phyloP scores from a whole-genome alignment of 2,113 vertebrate species.

The Oophaga pumilio region DNA sequence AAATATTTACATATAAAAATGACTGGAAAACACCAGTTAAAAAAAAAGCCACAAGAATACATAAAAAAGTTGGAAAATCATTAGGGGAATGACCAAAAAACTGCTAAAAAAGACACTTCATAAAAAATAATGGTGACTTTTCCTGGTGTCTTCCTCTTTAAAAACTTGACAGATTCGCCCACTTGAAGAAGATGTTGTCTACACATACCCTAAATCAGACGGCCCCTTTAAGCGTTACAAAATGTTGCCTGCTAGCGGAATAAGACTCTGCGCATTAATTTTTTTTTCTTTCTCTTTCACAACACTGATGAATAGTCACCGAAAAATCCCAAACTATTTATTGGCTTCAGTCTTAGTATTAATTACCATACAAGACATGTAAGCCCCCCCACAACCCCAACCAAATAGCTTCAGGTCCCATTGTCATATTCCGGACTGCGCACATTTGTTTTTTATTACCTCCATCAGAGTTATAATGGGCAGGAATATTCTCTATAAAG shows the following conservation, averaged over 20 bases:
- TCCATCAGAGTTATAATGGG: slow-evolving; percentile 34
- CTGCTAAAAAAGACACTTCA: too few species aligned
- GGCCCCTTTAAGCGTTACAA: background rate
- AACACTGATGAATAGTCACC: slow-evolving; percentile 6
- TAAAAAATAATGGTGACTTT: too few species aligned
- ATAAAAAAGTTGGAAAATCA: too few species aligned
- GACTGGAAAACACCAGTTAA: too few species aligned
- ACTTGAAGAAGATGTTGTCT: background rate
- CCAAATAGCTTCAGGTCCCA: slow-evolving; percentile 22
- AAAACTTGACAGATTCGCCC: too few species aligned
- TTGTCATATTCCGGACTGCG: background rate
- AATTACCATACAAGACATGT: slow-evolving; percentile 30
- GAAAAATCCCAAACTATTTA: slow-evolving; percentile 34
- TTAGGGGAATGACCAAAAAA: too few species aligned
- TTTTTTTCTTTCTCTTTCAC: slow-evolving; percentile 1
- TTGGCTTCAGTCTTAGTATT: slow-evolving; percentile 39
- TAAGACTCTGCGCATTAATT: background rate
- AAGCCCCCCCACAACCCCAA: background rate
- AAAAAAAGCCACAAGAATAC: too few species aligned
- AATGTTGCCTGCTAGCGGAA: background rate
- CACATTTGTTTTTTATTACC: slow-evolving; percentile 49
- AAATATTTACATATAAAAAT: too few species aligned
- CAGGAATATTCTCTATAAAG: slow-evolving; percentile 17
- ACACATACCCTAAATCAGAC: background rate
- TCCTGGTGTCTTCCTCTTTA: too few species aligned